Base-by-base conservation (phyloP, 2,113 vertebrate species). In the Lepisosteus osseus region DNA sequence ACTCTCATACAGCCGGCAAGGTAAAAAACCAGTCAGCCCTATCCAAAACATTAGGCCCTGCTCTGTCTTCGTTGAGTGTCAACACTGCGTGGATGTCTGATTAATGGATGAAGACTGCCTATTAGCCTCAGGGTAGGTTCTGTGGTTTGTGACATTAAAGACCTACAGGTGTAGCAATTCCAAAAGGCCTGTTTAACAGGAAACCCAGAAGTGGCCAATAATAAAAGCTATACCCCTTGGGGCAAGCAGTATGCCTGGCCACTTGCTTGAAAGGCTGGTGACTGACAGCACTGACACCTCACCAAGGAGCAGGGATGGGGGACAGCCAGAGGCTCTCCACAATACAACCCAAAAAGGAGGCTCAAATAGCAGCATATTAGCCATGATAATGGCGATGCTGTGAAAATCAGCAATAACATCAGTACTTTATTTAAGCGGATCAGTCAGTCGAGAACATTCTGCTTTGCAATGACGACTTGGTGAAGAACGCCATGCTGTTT, bases 121-220 rank as follows among this genome's bases (percentile, higher is more conserved):
- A 81, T 83, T 76, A 76, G 80, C 70, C 57, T 73, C 69, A 69
- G 68, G 59, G 62, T 69, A 29, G 75, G 82, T 83, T 71, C 76
- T 83, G 83, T 81, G 86, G 85, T 84, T 87, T 85, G 75, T 42
- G 82, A 81, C 82, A 84, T 80, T 8, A 84, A 86, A 74, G 80
- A 81, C 75, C 82, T 66, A 83, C 88, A 91, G 85, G 86, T 86
- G 86, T 80, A 86, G 86, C 54, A 85, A 86, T 79, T 86, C 77
- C 77, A 75, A 3, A 71, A 55, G 79, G 81, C 77, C 76, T 72
- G 83, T 80, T 86, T 84, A 17, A 80, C 74, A 83, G 79, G 81
- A 88, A 88, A 78, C 64, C 75, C 74, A 80, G 63, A 68, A 74
- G 70, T 67, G 76, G 59, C 47, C 73, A 55, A 74, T 70, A 71